Evolutionary conservation across 2,797 vertebrate species (phyloP), one percentile per base, ranked within the genome.

Genomic region (Anableps anableps): DNA sequence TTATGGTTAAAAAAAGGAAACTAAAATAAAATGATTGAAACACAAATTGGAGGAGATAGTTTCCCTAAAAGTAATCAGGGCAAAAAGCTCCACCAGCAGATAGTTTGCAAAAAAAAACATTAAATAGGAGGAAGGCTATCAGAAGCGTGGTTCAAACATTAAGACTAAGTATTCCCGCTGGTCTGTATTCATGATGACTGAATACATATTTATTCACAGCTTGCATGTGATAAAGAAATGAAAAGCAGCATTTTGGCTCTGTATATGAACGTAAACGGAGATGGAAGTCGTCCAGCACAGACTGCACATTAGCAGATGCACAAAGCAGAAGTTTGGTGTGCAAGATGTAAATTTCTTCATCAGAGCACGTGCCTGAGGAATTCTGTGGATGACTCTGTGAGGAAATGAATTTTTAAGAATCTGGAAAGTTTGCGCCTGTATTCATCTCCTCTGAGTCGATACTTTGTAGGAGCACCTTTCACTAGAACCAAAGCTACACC

Each of bases 171-270:
- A 4, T 51, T 5, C 8, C 36, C 2, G n/a, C 13, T 19, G 21
- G 10, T 2, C 0, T 53, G 0, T 0, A 71, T 43, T 71, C 58
- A 74, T 21, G 17, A 38, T 23, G 19, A 66, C 19, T 23, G 7
- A 34, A 66, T 50, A 17, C 47, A 29, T 4, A 41, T 68, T 76
- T 14, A 66, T 21, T 17, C 34, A 79, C n/a, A 47, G 14, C 5
- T 23, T 64, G 9, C 3, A 0, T 9, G 0, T 36, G 19, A 48
- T 55, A 36, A 58, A 75, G n/a, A 34, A 5, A 17, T 29, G 10
- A 1, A 60, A 82, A 75, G 0, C 74, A 50, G 51, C 0, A 43
- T 74, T 55, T 75, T 62, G 51, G 9, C 36, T 66, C 50, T 16
- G 19, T 9, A 43, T n/a, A 0, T 16, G 19, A 51, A 66, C 17